A percentile compares a stretch with the other conserved stretches of the same genome.
phyloP scores from a whole-genome alignment of 2,113 vertebrate species.

The human region DNA sequence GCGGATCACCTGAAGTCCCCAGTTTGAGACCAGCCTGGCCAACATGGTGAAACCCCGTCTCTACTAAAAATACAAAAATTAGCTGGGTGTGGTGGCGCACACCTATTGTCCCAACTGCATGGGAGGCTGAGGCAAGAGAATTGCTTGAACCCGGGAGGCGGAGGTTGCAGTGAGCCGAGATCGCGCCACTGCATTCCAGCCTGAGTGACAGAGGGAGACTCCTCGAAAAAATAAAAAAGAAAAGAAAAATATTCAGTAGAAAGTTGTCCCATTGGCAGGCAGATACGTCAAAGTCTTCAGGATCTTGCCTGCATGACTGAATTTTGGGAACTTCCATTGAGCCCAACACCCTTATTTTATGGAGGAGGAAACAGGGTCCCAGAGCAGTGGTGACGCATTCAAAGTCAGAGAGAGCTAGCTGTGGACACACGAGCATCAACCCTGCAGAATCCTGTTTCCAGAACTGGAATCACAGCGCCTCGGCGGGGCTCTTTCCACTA shows the following conservation, averaged over 20 bases:
- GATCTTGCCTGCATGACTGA: neutral
- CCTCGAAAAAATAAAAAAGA: accelerated
- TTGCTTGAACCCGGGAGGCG: too few species aligned
- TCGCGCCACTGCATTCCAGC: too few species aligned
- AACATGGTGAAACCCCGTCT: too few species aligned
- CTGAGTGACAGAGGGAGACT: too few species aligned
- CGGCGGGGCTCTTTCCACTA: neutral
- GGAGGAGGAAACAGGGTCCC: neutral
- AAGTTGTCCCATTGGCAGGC: accelerated
- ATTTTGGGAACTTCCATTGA: neutral
- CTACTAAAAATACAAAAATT: too few species aligned
- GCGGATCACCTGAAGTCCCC: too few species aligned
- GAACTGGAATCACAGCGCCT: accelerated
- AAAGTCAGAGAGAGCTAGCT: neutral
- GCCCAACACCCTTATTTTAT: accelerated
- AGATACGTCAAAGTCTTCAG: neutral
- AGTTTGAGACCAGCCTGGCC: too few species aligned
- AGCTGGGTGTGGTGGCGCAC: too few species aligned
- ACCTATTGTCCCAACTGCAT: too few species aligned
- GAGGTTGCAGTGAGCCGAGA: too few species aligned
- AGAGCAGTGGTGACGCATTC: accelerated
- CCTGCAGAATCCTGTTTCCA: accelerated
- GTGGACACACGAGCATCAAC: accelerated
- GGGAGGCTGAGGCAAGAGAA: too few species aligned
- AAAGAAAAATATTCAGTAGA: neutral